Base-by-base conservation (phyloP, 2,888 invertebrate genomes). In the Pteria penguin region DNA sequence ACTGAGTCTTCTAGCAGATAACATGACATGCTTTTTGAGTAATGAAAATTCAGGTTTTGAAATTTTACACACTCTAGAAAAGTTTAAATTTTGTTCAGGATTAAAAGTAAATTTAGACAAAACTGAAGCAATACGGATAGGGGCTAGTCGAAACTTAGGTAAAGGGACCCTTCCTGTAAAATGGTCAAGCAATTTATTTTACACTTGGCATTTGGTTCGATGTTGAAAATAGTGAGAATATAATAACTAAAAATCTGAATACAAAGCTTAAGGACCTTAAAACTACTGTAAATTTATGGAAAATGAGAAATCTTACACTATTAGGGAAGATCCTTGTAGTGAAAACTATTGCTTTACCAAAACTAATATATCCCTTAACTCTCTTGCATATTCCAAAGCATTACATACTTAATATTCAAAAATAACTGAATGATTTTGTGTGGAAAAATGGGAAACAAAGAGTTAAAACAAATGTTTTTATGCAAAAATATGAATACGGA, bases 21-120 rank as follows among this genome's bases (percentile, higher is more conserved):
- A 72, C 26, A 76, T 67, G 22, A n/a, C 65, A 18, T n/a, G 65
- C 18, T 24, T 61, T 4, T 60, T 75, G 45, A 45, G 32, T 52
- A 67, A 69, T 14, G 26, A 62, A 1, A 26, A 45, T 26, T 26
- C 8, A 32, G 58, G 54, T 36, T 36, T 75, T 3, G 24, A 57
- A n/a, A 45, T 27, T n/a, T n/a, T n/a, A n/a, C n/a, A n/a, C n/a
- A n/a, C n/a, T n/a, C n/a, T n/a, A n/a, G n/a, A n/a, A n/a, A n/a
- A n/a, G n/a, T n/a, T n/a, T n/a, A n/a, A n/a, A n/a, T n/a, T n/a
- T n/a, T n/a, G n/a, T n/a, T 75, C 66, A 31, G 61, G 76, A 4
- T 61, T 75, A 1, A 69, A 57, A 5, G 36, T 54, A 54, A 67
- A 66, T 26, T 4, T 52, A 18, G 45, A 45, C n/a, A 66, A 66